These are phyloP conservation scores for Tapirus terrestris DNA, from an alignment of 2,113 vertebrate species.

Conservation along the genomic window DNA sequence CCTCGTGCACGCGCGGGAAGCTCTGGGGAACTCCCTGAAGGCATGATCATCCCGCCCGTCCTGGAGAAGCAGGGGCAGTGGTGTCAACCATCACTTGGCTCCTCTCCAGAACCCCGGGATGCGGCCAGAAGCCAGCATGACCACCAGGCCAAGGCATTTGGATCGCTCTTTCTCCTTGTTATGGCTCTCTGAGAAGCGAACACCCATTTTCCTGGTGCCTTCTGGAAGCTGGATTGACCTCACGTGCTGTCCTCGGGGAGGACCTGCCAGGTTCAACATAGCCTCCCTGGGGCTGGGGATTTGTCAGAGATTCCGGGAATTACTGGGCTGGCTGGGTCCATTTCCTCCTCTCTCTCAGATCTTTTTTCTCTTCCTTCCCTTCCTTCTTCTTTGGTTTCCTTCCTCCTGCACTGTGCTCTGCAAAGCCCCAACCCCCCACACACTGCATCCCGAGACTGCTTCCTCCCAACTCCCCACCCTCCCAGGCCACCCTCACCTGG, in stretches of 20 bases:
- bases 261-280: too few species aligned
- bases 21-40: not conserved
- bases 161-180: not conserved
- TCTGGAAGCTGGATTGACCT: not conserved
- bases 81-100: not conserved
- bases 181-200: not conserved
- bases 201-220: not conserved
- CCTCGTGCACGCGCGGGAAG: accelerated
- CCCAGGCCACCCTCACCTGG: constrained; percentile 2
- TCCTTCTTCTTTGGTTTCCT: too few species aligned
- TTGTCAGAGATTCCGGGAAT: not conserved
- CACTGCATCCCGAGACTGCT: not conserved
- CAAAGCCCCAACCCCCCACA: not conserved
- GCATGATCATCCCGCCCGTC: not conserved
- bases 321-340: not conserved
- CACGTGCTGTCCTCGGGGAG: not conserved
- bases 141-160: not conserved
- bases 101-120: not conserved
- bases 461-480: not conserved
- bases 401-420: not conserved
- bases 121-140: not conserved
- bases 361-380: not conserved
- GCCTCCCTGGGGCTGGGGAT: not conserved
- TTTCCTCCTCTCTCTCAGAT: not conserved
- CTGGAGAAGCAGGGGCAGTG: not conserved